A percentile compares a stretch with the other conserved stretches of the same genome.
These are phyloP conservation scores for Dioctria rufipes DNA, from an alignment of 2,888 invertebrate species.

Conservation along the genomic window DNA sequence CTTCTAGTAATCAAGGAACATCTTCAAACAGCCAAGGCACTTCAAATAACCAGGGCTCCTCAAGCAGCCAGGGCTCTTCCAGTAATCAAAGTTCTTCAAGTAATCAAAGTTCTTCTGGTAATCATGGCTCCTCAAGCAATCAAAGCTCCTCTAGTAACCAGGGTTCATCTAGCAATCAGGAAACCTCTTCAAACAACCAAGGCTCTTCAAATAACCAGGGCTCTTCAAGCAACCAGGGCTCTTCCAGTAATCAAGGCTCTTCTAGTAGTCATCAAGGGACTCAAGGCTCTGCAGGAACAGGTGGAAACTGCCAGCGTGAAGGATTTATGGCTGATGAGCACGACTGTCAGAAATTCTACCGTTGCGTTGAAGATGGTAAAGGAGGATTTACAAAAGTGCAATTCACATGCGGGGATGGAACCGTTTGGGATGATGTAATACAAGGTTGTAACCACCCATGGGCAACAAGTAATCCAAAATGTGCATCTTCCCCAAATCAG, in stretches of 20 bases:
- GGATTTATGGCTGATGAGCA: conserved; percentile 81
- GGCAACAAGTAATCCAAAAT: conserved; percentile 67
- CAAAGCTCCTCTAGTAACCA: conserved; percentile 54
- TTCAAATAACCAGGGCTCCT: conserved; percentile 56
- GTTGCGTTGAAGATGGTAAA: conserved; percentile 79
- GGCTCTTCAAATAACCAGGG: conserved; percentile 25
- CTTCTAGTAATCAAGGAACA: conserved; percentile 20
- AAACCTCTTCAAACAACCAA: conserved; percentile 53
- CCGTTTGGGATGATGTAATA: conserved; percentile 81
- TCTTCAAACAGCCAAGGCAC: conserved; percentile 54
- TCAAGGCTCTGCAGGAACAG: conserved; percentile 52
- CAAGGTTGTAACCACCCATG: conserved; percentile 82
- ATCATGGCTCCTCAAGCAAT: conserved; percentile 52
- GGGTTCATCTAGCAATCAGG: conserved; percentile 53
- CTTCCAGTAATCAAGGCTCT: conserved; percentile 55
- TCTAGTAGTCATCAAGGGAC: conserved; percentile 15
- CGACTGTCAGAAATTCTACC: conserved; percentile 83
- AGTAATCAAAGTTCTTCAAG: conserved; percentile 32
- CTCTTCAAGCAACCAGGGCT: neutral
- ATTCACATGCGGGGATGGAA: conserved; percentile 82
- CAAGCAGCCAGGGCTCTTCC: conserved; percentile 46
- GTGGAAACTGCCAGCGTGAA: conserved; percentile 74
- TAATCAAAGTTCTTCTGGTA: conserved; percentile 35
- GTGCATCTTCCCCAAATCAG: conserved; percentile 59
- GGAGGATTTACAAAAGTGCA: conserved; percentile 78